Conservation (phyloP, 2,113 vertebrate species). For the Myxocyprinus asiaticus region DNA sequence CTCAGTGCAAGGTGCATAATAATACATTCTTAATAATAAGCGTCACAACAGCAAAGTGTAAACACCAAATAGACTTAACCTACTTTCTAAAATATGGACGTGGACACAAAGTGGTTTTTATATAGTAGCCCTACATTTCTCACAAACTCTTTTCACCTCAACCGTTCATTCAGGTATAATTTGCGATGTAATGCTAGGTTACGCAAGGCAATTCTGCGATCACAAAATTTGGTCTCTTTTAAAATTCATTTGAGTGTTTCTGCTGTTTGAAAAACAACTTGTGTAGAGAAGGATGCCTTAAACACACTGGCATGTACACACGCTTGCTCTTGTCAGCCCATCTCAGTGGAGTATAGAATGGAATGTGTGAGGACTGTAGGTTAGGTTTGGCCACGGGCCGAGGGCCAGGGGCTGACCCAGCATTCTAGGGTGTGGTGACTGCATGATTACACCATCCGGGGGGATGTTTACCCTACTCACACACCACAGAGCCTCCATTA, state of each 20-base stretch:
- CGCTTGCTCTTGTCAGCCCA: neutral
- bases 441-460: slow-evolving; percentile 49
- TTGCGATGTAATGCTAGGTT: slow-evolving; percentile 2
- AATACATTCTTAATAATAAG: neutral
- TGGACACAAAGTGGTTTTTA: neutral
- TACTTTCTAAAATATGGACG: neutral
- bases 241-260: neutral
- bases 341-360: slow-evolving; percentile 13
- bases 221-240: neutral
- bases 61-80: slow-evolving; percentile 22
- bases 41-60: neutral
- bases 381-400: slow-evolving; percentile 35
- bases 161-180: no score
- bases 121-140: neutral
- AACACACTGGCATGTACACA: slow-evolving; percentile 4
- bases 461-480: slow-evolving; percentile 50
- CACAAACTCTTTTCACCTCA: neutral
- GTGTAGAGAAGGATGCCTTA: neutral
- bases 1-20: neutral
- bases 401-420: slow-evolving; percentile 44
- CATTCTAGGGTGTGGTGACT: slow-evolving; percentile 48
- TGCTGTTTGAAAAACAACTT: slow-evolving; percentile 8
- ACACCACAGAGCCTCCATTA: slow-evolving; percentile 36
- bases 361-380: slow-evolving; percentile 47
- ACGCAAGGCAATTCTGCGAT: slow-evolving; percentile 12